These are phyloP conservation scores for Endomychus coccineus DNA, from an alignment of 2,888 invertebrate species.

Conservation along the genomic window DNA sequence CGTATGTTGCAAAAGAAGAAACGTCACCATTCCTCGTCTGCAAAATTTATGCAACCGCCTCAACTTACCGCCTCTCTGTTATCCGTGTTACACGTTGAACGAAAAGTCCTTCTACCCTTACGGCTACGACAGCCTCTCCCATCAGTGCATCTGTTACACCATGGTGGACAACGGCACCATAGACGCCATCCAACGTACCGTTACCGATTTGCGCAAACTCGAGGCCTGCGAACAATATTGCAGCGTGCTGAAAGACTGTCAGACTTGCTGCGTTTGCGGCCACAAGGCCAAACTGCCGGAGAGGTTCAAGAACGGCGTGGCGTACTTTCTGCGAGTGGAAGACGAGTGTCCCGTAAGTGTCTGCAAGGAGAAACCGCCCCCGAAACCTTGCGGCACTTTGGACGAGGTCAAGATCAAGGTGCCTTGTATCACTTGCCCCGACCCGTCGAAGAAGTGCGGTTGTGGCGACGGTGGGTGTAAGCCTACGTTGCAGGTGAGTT, in stretches of 20 bases:
- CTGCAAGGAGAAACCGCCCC: constrained; percentile 5
- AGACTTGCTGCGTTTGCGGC: constrained; percentile 21
- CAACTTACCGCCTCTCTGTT: constrained; percentile 7
- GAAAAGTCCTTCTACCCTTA: constrained; percentile 11
- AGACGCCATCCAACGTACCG: constrained; percentile 22
- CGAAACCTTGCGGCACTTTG: constrained; percentile 11
- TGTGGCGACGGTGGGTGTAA: no score
- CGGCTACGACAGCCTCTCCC: constrained; percentile 17
- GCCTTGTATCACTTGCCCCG: constrained; percentile 6
- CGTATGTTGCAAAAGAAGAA: constrained; percentile 24
- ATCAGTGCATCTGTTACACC: constrained; percentile 23
- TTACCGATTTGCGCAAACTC: constrained; percentile 19
- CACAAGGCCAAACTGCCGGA: constrained; percentile 28
- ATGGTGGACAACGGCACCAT: constrained; percentile 18
- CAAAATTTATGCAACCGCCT: constrained; percentile 14
- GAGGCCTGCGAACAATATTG: constrained; percentile 11
- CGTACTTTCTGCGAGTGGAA: constrained; percentile 43
- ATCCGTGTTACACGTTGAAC: constrained; percentile 5
- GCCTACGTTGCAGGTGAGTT: constrained; percentile 11
- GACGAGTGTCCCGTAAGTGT: constrained; percentile 18
- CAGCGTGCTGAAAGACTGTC: constrained; percentile 14
- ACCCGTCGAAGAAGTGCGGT: no score
- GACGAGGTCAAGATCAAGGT: constrained; percentile 18
- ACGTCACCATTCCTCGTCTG: no score
- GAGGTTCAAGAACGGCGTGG: constrained; percentile 38